phyloP scores from a whole-genome alignment of 2,797 vertebrate species.

The Brachyalestes nurse region DNA sequence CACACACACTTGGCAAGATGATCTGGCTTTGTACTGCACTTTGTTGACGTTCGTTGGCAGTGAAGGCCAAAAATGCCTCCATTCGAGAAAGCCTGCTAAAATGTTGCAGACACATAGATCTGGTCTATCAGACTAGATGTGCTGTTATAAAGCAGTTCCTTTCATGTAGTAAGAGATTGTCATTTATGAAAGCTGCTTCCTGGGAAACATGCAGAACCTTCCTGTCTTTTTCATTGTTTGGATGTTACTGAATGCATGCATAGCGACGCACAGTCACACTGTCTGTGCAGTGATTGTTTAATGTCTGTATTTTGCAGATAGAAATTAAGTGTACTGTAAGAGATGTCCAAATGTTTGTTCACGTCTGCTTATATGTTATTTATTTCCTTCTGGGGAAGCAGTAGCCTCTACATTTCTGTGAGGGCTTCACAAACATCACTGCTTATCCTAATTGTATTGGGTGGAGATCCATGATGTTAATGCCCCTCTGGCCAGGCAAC shows the following conservation, averaged over 20 bases:
- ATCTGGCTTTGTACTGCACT: not conserved
- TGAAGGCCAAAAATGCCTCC: not conserved
- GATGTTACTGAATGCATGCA: not conserved
- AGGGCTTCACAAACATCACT: no score
- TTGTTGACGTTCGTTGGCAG: not conserved
- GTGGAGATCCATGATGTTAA: no score
- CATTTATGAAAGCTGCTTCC: not conserved
- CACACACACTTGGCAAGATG: not conserved
- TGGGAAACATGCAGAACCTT: not conserved
- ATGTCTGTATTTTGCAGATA: no score
- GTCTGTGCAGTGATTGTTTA: not conserved
- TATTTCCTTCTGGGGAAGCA: no score
- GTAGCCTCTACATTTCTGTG: no score
- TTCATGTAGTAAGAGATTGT: not conserved
- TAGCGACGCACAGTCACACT: not conserved
- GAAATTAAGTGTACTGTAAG: no score
- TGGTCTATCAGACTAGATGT: not conserved
- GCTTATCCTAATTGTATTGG: no score
- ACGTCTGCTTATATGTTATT: no score
- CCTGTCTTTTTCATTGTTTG: not conserved
- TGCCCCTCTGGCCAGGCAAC: no score
- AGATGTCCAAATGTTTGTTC: no score
- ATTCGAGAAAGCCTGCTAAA: not conserved
- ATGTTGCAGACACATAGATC: constrained; percentile 8
- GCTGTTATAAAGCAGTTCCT: not conserved